Conservation (phyloP, 2,888 invertebrate species). For the Proisotoma minuta region DNA sequence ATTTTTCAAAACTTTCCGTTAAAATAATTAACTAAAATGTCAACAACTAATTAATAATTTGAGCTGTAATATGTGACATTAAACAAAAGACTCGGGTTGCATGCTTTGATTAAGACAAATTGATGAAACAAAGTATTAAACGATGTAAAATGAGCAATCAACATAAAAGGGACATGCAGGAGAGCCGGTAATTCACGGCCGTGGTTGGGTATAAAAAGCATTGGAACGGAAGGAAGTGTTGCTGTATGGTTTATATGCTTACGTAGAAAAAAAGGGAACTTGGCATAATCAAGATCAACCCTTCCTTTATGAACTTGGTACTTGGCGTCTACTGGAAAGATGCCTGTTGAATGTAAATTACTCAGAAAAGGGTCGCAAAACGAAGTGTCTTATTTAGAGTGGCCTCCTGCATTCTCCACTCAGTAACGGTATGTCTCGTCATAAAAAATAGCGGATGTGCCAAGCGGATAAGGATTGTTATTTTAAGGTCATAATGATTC, state of each 20-base stretch:
- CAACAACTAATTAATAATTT: too few relatives aligned
- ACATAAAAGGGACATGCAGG: background rate
- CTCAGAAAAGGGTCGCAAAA: constrained; percentile 2
- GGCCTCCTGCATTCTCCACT: constrained; percentile 3
- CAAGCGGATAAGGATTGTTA: constrained; percentile 6
- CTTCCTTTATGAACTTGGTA: background rate
- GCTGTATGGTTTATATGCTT: too few relatives aligned
- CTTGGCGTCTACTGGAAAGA: background rate
- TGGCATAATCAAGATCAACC: background rate
- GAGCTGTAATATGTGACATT: too few relatives aligned
- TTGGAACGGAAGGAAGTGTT: constrained; percentile 2
- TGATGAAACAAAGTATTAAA: background rate
- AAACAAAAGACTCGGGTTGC: background rate
- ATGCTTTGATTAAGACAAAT: background rate
- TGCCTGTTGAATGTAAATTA: constrained; percentile 5
- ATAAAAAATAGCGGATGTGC: background rate
- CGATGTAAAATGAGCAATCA: background rate
- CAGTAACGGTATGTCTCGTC: background rate
- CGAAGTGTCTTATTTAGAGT: too few relatives aligned
- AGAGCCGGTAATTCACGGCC: background rate
- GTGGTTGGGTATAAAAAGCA: background rate
- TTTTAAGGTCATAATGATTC: constrained; percentile 1
- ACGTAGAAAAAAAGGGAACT: too few relatives aligned
- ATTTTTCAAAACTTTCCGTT: too few relatives aligned
- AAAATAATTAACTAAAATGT: too few relatives aligned